Evolutionary conservation across 2,888 invertebrate species (phyloP).

Genomic region (Phrixothrix hirtus): DNA sequence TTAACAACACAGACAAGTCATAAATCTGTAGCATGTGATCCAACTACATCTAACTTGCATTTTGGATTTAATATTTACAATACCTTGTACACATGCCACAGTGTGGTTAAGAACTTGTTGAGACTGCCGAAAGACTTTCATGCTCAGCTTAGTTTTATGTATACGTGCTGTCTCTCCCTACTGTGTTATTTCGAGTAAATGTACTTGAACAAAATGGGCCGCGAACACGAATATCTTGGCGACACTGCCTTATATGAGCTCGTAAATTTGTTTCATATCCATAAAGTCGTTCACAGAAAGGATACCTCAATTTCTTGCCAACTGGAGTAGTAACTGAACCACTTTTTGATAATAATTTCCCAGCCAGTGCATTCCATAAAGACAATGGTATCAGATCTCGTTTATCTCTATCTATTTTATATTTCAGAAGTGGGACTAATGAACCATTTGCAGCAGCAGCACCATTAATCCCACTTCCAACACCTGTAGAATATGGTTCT

Average conservation of each 20-base stretch:
- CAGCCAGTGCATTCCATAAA: slow-evolving; percentile 63
- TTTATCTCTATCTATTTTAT: slow-evolving; percentile 37
- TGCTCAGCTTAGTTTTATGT: slow-evolving; percentile 75
- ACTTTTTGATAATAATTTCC: slow-evolving; percentile 63
- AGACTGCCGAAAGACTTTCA: slow-evolving; percentile 65
- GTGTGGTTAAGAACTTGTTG: slow-evolving; percentile 62
- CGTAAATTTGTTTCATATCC: slow-evolving; percentile 91
- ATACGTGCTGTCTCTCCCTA: slow-evolving; percentile 88
- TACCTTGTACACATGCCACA: slow-evolving; percentile 27
- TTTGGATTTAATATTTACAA: slow-evolving; percentile 31
- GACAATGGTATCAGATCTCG: slow-evolving; percentile 59
- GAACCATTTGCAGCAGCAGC: slow-evolving; percentile 57
- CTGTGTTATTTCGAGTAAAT: slow-evolving; percentile 91
- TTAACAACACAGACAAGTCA: slow-evolving; percentile 49
- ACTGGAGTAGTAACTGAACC: slow-evolving; percentile 83
- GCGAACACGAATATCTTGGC: slow-evolving; percentile 89
- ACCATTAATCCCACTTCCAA: slow-evolving; percentile 50
- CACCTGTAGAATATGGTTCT: slow-evolving; percentile 52
- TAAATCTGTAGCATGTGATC: slow-evolving; percentile 40
- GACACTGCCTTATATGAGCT: slow-evolving; percentile 88
- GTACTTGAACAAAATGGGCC: slow-evolving; percentile 90
- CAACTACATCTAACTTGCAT: slow-evolving; percentile 40
- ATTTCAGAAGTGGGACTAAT: slow-evolving; percentile 63
- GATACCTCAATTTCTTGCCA: slow-evolving; percentile 89
- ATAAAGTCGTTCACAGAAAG: slow-evolving; percentile 89